Base-by-base conservation (phyloP, 1,140 invertebrate genomes). In the Rhagoletis zephyria region DNA sequence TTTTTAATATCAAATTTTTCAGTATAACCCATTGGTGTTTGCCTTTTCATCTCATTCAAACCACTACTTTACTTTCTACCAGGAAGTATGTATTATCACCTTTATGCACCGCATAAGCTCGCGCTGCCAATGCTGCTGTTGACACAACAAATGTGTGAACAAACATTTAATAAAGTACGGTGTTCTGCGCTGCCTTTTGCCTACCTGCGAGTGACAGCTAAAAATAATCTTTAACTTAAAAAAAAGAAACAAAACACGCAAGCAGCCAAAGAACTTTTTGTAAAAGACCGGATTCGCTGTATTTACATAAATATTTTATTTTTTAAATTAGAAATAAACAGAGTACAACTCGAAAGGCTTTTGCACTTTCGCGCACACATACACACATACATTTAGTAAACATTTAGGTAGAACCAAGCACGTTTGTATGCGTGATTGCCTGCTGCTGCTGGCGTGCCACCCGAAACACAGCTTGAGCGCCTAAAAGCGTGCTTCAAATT, bases 401-500 rank as follows among this genome's bases (percentile, higher is more conserved):
- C 30, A 30, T 30, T 30, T 30, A 30, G 30, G 30, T 30, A 30
- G 30, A 30, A 30, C 30, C 30, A 30, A 30, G 30, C 30, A 30
- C 12, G n/a, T 63, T 63, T n/a, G 40, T 74, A 48, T 48, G 45
- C 1, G 12, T 74, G 70, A 3, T 10, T 16, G 70, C 70, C 70
- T 74, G 70, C 45, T 30, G 70, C 45, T 30, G 70, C 45, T 48
- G 42, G 9, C 30, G 5, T 74, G 14, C 42, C 70, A 74, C 16
- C 70, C 40, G 16, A 48, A 30, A 30, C 30, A 74, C 5, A 19
- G 70, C 70, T 74, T 7, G 0, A 5, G 42, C 74, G 74, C 74
- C 74, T 81, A 81, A 81, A 81, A 81, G 74, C 74, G 74, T n/a
- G 74, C 74, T 81, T 9, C n/a, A 81, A 81, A 81, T 56, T 51